Evolutionary conservation across 2,797 vertebrate genomes (phyloP).

Genomic region (Crenichthys baileyi): DNA sequence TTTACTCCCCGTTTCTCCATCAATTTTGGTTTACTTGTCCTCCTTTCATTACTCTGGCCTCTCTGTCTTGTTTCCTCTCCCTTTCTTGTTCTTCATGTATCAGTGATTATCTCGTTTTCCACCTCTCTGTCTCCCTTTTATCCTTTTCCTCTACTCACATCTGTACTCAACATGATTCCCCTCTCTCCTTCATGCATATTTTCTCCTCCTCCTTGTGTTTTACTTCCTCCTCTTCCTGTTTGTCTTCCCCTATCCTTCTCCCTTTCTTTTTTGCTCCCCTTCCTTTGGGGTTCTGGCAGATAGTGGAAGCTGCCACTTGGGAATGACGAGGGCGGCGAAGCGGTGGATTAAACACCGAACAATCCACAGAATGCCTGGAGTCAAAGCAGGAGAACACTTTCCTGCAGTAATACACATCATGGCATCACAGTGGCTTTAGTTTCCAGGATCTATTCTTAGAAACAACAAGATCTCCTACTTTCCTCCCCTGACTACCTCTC

Average conservation of each 20-base stretch:
- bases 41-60: constrained; percentile 13
- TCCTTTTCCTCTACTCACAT: constrained; percentile 1
- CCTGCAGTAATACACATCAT: constrained; percentile 36
- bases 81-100: constrained; percentile 37
- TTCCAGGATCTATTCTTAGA: constrained; percentile 71
- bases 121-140: constrained; percentile 24
- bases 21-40: constrained; percentile 9
- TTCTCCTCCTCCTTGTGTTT: neutral
- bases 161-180: neutral
- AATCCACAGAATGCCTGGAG: constrained; percentile 57
- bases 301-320: constrained; percentile 69
- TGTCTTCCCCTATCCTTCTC: neutral
- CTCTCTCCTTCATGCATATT: constrained; percentile 13
- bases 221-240: neutral
- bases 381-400: constrained; percentile 16
- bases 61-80: constrained; percentile 13
- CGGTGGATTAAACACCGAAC: constrained; percentile 74
- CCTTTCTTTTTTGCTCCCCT: constrained; percentile 26
- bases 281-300: constrained; percentile 51
- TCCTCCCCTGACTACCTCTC: constrained; percentile 10
- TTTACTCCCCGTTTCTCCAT: constrained; percentile 24
- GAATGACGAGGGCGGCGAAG: constrained; percentile 70
- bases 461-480: constrained; percentile 48
- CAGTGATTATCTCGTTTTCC: constrained; percentile 44
- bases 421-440: constrained; percentile 56